Base-by-base conservation (phyloP, 30 jellyfish, hydroid and myxozoan species). In the Clytia hemisphaerica region DNA sequence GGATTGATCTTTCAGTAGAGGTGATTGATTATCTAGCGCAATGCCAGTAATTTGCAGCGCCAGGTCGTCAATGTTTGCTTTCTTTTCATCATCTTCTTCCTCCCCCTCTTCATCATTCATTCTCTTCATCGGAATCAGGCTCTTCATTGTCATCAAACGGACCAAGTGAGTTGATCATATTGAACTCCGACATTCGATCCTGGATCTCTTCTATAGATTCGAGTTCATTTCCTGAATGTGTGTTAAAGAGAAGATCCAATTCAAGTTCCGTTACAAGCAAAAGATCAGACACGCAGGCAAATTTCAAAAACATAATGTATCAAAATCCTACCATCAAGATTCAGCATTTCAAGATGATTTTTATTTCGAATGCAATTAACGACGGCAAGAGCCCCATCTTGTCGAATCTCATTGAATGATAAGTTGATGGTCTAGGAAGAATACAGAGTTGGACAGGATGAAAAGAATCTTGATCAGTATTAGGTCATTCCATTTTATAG, bases 141-240 rank as follows among this genome's bases (percentile, higher is more conserved):
- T 83, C 95, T 57, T 83, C 95, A 37, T 83, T 83, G 34, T 83
- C 95, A 27, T 83, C 95, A 62, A 83, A 83, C 46, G 95, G 69
- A 6, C 82, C 92, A 30, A 83, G 87, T 32, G 69, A 73, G 30
- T 83, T 83, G n/a, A 58, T 67, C 60, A 67, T 58, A 6, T 86
- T 86, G 37, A 64, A 68, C 2, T 71, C 57, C 5, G 76, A 72
- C 95, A 83, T 83, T 65, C 60, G 49, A 30, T 75, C 87, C 30
- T 74, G 73, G 29, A 83, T 59, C 45, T 83, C 95, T 27, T 83
- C 92, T 16, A 73, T 70, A 40, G 77, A 53, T 5, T 83, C 95
- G 0, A 83, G 53, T 35, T 83, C 92, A 63, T 83, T 83, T 0
- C 92, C 95, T 83, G 18, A 36, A n/a, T n/a, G n/a, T n/a, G n/a